Base-by-base conservation (phyloP, 1,140 invertebrate genomes). In the Odontomachus brunneus region DNA sequence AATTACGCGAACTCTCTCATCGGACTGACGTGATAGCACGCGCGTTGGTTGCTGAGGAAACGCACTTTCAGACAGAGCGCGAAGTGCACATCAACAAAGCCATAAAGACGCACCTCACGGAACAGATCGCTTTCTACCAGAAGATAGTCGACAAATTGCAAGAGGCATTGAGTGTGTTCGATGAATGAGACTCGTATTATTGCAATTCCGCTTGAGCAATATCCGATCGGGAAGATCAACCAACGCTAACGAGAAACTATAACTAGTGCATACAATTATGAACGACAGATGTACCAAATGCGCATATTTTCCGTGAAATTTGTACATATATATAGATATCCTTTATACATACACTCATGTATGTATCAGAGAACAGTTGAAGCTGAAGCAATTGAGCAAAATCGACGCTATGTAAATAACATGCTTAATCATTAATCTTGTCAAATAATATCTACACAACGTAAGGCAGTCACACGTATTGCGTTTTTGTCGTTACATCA, bases 51-150 rank as follows among this genome's bases (percentile, higher is more conserved):
- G 98, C 98, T 38, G 99, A 99, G 95, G 97, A 99, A 80, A 97
- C 97, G 87, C 97, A 99, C 93, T 99, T 99, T 91, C 98, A 99
- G 90, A 92, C 95, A 19, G 98, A 99, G 90, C 95, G 98, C 84
- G 97, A 97, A 33, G 94, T 95, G n/a, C 98, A 99, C 93, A 96
- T 98, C 85, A 98, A 97, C 92, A 94, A 96, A 62, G 97, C 97
- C 66, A 97, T 99, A 95, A 97, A 97, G 91, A 96, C 95, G 75
- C 99, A 98, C 92, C 95, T 99, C 55, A 94, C 94, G 75, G 97
- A 98, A 90, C 99, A 99, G 94, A 98, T 99, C 51, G 95, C 95
- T 53, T 99, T 99, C 94, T 99, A 99, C 94, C 96, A 97, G 93
- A 97, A 97, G 85, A 96, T 97, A 82, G 96, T 97, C 44, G 93